phyloP scores from a whole-genome alignment of 2,113 vertebrate genomes.

The Eretmochelys imbricata region DNA sequence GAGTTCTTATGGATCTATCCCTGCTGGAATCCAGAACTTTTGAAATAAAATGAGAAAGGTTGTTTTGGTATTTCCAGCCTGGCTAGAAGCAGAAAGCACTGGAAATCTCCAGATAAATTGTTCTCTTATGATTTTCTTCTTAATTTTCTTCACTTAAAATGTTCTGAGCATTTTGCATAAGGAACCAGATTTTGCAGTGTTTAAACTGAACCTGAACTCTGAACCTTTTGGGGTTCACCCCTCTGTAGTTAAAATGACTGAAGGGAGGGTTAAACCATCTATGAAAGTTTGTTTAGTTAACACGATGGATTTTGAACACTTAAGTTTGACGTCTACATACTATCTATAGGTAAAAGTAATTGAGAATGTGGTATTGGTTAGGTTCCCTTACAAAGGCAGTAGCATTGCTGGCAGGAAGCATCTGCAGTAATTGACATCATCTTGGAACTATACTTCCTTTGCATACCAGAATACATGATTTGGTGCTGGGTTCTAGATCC shows the following conservation, averaged over 20 bases:
- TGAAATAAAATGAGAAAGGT: background rate
- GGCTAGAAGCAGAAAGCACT: background rate
- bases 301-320: background rate
- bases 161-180: conserved; percentile 59
- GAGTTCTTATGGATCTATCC: background rate
- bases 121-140: conserved; percentile 14
- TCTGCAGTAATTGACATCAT: background rate
- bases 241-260: conserved; percentile 14
- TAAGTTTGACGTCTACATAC: background rate
- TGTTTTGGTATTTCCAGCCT: conserved; percentile 6
- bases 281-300: background rate
- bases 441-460: background rate
- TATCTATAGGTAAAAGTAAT: background rate
- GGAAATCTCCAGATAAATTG: conserved; percentile 2
- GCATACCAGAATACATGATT: accelerated
- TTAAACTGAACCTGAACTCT: conserved; percentile 7
- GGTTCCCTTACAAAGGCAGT: background rate
- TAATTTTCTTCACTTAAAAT: background rate
- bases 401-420: background rate
- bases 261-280: conserved; percentile 50
- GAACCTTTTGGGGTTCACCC: conserved; percentile 39
- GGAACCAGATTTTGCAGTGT: background rate
- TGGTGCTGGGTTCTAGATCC: background rate
- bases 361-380: background rate
- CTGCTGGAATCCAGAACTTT: background rate